These are phyloP conservation scores for Hyposoter didymator DNA, from an alignment of 2,888 invertebrate genomes.

Conservation along the genomic window DNA sequence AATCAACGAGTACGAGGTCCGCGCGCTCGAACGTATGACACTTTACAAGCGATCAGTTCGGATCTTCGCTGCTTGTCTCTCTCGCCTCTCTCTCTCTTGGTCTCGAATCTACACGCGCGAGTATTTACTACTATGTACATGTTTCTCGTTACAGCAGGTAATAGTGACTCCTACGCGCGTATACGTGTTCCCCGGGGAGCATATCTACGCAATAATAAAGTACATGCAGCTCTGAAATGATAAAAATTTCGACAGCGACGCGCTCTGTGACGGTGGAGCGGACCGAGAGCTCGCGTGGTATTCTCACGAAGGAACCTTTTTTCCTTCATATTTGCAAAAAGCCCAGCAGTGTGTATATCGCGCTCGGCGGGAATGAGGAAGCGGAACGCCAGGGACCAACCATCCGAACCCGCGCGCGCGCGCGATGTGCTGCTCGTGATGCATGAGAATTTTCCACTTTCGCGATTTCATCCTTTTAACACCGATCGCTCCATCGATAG, in stretches of 20 bases:
- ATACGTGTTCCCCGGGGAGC: constrained; percentile 5
- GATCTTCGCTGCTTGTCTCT: constrained; percentile 55
- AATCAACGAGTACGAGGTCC: constrained; percentile 67
- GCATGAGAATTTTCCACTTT: constrained; percentile 2
- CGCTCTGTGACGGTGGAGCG: not conserved
- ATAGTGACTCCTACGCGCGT: constrained; percentile 41
- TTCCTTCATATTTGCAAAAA: not conserved
- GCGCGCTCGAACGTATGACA: constrained; percentile 68
- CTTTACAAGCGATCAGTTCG: constrained; percentile 71
- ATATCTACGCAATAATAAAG: constrained; percentile 31
- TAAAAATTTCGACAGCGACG: constrained; percentile 13
- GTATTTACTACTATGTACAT: constrained; percentile 33
- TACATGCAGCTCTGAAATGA: constrained; percentile 12
- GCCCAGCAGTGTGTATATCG: not conserved
- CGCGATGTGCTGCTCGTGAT: not conserved
- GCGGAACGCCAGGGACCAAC: constrained; percentile 6
- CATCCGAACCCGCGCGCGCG: constrained; percentile 3
- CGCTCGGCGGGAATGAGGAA: not conserved
- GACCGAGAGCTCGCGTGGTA: not conserved
- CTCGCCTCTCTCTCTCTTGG: not conserved
- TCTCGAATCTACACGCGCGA: not conserved
- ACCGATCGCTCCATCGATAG: not conserved
- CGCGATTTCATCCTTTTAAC: constrained; percentile 6
- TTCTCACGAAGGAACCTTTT: not conserved
- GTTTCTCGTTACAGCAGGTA: constrained; percentile 19